Percentiles rank a stretch among this genome's conserved stretches.
Evolutionary conservation across 2,113 vertebrate species (phyloP).

Genomic region (Lichenostomus cassidix): DNA sequence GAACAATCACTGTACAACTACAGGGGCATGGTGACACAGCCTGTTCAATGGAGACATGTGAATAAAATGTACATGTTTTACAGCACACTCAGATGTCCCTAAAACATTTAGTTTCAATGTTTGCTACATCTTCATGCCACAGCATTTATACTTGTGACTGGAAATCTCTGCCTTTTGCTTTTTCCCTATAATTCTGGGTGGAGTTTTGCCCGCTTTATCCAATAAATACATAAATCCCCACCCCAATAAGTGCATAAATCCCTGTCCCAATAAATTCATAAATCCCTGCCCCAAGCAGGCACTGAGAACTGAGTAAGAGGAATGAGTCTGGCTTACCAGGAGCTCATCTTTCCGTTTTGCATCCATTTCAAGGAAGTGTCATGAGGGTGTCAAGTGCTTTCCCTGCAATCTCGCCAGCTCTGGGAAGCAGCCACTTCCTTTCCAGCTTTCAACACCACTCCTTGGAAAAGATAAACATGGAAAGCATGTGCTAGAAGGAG

Average conservation of each 20-base stretch:
- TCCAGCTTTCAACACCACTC: not conserved
- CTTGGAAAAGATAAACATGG: not conserved
- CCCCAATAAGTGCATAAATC: not conserved
- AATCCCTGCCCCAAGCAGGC: not conserved
- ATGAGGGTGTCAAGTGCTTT: not conserved
- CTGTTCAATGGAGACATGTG: not conserved
- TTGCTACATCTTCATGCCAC: not conserved
- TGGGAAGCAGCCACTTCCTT: slow-evolving; percentile 25
- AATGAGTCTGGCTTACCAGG: not conserved
- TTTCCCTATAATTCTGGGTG: not conserved
- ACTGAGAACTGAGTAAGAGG: not conserved
- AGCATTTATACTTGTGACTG: not conserved
- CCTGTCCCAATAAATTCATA: not conserved
- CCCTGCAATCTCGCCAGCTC: not conserved
- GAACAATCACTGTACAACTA: not conserved
- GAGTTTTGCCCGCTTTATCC: not conserved
- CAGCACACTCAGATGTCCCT: not conserved
- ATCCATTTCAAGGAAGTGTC: slow-evolving; percentile 29
- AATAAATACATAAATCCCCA: not conserved
- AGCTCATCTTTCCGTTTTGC: not conserved
- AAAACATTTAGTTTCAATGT: not conserved
- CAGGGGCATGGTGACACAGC: not conserved
- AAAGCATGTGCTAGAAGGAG: not conserved
- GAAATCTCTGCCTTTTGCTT: not conserved
- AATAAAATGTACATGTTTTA: not conserved